These are phyloP conservation scores for Suricata suricatta DNA, from an alignment of 2,113 vertebrate genomes.

Conservation along the genomic window DNA sequence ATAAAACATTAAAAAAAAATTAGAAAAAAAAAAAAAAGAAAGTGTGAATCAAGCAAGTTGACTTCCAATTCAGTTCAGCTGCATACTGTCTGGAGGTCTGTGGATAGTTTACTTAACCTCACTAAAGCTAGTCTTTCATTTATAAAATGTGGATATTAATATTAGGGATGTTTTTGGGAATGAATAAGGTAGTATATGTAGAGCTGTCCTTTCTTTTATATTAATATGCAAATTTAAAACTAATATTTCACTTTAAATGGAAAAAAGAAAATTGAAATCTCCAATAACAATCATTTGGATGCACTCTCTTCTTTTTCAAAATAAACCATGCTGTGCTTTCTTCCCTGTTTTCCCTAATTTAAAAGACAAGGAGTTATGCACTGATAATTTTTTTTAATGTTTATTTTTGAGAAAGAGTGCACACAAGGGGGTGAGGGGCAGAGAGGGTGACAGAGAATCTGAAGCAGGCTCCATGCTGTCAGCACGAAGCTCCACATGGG, in stretches of 20 bases:
- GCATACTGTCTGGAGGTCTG: background rate
- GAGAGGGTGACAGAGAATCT: no score
- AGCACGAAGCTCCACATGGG: no score
- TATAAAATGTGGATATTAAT: background rate
- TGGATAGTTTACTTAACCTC: background rate
- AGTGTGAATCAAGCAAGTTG: background rate
- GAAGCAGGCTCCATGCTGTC: no score
- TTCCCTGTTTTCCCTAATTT: background rate
- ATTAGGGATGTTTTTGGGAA: background rate
- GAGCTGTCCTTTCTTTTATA: background rate
- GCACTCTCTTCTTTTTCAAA: background rate
- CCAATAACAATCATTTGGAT: background rate
- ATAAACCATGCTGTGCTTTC: background rate
- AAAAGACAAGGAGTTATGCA: background rate
- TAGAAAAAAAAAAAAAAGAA: no score
- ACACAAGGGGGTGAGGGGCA: no score
- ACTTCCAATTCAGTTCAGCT: background rate
- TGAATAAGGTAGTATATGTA: background rate
- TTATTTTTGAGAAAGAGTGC: no score
- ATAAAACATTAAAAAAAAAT: no score
- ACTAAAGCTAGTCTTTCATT: background rate
- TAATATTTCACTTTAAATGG: background rate
- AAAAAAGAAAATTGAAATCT: conserved; percentile 43
- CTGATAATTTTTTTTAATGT: background rate
- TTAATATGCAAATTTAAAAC: conserved; percentile 6